Evolutionary conservation across 2,888 invertebrate genomes (phyloP).

Genomic region (Melitaea athalia): DNA sequence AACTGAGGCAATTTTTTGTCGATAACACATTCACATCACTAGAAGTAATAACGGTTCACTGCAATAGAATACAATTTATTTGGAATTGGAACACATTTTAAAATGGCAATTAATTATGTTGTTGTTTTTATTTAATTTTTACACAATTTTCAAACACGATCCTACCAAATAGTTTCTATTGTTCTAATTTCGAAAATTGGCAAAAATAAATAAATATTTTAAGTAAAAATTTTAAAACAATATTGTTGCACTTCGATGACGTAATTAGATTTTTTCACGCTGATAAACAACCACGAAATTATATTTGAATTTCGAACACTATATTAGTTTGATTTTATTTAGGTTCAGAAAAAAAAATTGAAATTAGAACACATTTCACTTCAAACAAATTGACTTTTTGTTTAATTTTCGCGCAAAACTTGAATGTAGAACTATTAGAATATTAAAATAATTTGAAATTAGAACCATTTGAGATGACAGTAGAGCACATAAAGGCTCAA

Average conservation of each 20-base stretch:
- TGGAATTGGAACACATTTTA: slow-evolving; percentile 6
- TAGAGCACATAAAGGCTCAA: slow-evolving; percentile 71
- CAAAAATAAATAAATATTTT: too few species aligned
- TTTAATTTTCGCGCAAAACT: background rate
- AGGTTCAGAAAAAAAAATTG: too few species aligned
- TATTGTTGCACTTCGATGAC: too few species aligned
- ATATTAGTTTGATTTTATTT: too few species aligned
- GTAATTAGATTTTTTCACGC: too few species aligned
- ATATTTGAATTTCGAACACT: too few species aligned
- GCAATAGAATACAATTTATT: slow-evolving; percentile 1
- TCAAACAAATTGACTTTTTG: too few species aligned
- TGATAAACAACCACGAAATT: too few species aligned
- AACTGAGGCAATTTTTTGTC: slow-evolving; percentile 9
- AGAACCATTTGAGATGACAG: slow-evolving; percentile 31
- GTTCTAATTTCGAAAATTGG: background rate
- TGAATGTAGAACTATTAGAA: background rate
- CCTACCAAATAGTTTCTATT: background rate
- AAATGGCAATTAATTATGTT: background rate
- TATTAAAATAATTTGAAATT: background rate
- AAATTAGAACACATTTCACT: background rate
- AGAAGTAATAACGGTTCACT: slow-evolving; percentile 11
- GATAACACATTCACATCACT: slow-evolving; percentile 27
- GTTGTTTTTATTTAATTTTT: background rate
- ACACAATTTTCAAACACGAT: background rate
- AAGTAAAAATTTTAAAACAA: too few species aligned